Evolutionary conservation across 2,113 vertebrate genomes (phyloP), one percentile per base, ranked within the genome.

Genomic region (Lampris megalopsis): DNA sequence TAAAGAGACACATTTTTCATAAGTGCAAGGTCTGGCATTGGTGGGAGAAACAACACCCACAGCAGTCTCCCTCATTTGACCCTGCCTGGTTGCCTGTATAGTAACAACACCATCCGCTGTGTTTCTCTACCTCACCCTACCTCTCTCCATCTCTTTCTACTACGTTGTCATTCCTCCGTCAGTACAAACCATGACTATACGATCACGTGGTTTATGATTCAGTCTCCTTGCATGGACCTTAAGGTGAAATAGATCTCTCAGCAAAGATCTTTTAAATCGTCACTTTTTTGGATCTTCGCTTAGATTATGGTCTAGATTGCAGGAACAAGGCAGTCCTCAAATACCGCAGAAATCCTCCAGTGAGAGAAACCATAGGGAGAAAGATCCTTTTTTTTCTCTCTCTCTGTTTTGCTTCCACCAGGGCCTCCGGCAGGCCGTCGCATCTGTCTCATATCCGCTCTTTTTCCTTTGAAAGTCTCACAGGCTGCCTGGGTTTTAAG

Each of bases 401-500:
- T 68, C 0, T 42, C 58, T 37, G 41, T 43, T 50, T 65, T 41
- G 7, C 77, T 73, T 68, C 66, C 50, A 65, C 71, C 37, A 35
- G 50, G 1, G 37, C 79, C 83, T 82, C 77, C 63, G 81, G 81
- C 66, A 68, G 84, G 75, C 69, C 71, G 36, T 36, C 45, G 62
- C 77, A 81, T 81, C 79, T 53, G 60, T 87, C 67, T 80, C 48
- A 63, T 50, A 82, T 61, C 77, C 56, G 6, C n/a, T n/a, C 8
- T 57, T 78, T 82, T 78, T 82, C 75, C 57, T 85, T 84, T 86
- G 77, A 84, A 90, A 75, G 76, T 67, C 84, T 90, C 71, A 52
- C 68, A 64, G 52, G 58, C 52, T 35, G 57, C 71, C 74, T 63
- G 35, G 60, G 61, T 73, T 76, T 81, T 83, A 78, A 64, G 80